A percentile compares a stretch with the other conserved stretches of the same genome.
These are phyloP conservation scores for Bubo blakistoni DNA, from an alignment of 2,113 vertebrate species.

Conservation along the genomic window DNA sequence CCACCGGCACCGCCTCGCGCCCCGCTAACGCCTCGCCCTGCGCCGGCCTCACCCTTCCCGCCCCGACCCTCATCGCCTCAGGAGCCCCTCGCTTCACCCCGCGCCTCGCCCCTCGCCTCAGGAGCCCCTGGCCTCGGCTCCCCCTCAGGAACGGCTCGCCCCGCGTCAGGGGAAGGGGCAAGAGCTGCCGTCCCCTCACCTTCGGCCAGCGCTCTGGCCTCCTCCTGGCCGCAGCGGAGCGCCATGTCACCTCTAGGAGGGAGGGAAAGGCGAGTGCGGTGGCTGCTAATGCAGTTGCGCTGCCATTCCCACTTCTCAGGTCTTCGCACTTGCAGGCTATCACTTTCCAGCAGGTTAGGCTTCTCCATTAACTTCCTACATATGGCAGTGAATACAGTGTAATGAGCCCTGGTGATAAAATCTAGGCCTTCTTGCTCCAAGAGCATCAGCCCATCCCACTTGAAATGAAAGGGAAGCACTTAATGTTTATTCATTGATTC, in stretches of 20 bases:
- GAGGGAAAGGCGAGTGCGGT: neutral
- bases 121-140: accelerated
- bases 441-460: neutral
- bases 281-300: neutral
- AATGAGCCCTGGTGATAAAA: neutral
- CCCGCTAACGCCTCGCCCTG: no score
- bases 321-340: neutral
- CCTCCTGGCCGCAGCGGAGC: neutral
- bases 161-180: accelerated
- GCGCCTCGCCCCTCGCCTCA: accelerated
- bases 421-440: neutral
- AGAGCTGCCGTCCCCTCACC: neutral
- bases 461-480: slow-evolving; percentile 27
- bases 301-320: neutral
- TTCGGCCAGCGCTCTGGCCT: neutral
- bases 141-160: neutral
- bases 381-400: neutral
- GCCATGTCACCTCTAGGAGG: neutral
- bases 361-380: neutral
- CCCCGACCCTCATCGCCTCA: neutral
- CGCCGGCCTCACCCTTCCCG: neutral
- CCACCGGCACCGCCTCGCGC: neutral
- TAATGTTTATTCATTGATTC: slow-evolving; percentile 62
- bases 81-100: neutral
- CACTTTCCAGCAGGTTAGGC: neutral